A percentile compares a stretch with the other conserved stretches of the same genome.
Evolutionary conservation across 2,888 invertebrate species (phyloP).

Genomic region (Cactoblastis cactorum): DNA sequence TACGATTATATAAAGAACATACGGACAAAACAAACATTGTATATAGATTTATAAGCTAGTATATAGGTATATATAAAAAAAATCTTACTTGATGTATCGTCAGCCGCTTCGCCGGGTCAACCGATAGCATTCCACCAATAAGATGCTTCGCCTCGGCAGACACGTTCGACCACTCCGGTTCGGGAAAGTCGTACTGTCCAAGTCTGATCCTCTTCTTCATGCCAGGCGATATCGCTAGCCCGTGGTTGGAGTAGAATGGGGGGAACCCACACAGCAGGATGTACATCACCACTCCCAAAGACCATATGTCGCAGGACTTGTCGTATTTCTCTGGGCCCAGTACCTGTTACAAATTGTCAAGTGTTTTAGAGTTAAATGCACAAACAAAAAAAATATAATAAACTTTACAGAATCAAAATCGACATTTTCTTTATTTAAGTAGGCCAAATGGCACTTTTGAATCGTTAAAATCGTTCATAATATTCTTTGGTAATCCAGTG

Average conservation of each 20-base stretch:
- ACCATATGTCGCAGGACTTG: conserved; percentile 99
- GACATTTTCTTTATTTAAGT: too few species aligned
- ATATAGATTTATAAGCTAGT: too few species aligned
- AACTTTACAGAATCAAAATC: too few species aligned
- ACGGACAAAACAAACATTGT: too few species aligned
- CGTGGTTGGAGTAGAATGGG: conserved; percentile 99
- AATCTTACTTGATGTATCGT: conserved; percentile 90
- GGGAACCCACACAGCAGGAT: conserved; percentile 99
- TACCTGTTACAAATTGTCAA: conserved; percentile 80
- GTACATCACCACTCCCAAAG: conserved; percentile 99
- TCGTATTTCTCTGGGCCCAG: conserved; percentile 98
- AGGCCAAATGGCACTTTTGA: too few species aligned
- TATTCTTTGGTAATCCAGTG: too few species aligned
- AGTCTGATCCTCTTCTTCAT: conserved; percentile 98
- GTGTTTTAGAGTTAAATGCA: too few species aligned
- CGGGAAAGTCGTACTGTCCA: conserved; percentile 98
- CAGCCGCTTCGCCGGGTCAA: conserved; percentile 93
- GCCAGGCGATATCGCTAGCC: conserved; percentile 98
- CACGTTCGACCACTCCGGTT: conserved; percentile 97
- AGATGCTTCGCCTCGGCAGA: conserved; percentile 97
- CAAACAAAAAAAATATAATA: too few species aligned
- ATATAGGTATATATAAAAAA: background rate
- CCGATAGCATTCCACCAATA: conserved; percentile 95
- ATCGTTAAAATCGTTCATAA: too few species aligned
- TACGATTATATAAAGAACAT: too few species aligned